phyloP scores from a whole-genome alignment of 2,888 invertebrate genomes.

The Archaeoteleia sp. region DNA sequence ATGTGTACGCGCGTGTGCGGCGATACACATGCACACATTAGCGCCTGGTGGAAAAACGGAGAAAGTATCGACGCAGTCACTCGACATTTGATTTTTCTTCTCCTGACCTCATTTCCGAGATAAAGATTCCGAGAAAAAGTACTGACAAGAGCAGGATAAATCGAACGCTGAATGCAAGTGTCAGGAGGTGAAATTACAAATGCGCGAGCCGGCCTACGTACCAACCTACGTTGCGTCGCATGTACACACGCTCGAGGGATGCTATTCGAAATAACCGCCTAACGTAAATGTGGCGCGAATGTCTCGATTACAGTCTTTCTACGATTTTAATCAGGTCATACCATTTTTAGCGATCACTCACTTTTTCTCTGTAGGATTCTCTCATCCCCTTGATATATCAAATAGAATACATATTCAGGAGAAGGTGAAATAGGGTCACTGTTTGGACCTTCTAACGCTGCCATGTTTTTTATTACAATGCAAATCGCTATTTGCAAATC shows the following conservation, averaged over 20 bases:
- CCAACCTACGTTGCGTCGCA: background rate
- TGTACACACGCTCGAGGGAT: constrained; percentile 7
- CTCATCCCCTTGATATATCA: too few relatives aligned
- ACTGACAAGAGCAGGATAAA: constrained; percentile 23
- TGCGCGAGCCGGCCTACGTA: constrained; percentile 15
- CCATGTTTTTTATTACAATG: too few relatives aligned
- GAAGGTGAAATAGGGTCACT: too few relatives aligned
- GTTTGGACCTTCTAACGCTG: too few relatives aligned
- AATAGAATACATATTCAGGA: too few relatives aligned
- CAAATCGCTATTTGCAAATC: too few relatives aligned
- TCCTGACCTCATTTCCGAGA: constrained; percentile 13
- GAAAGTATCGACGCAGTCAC: constrained; percentile 1
- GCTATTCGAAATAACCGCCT: constrained; percentile 13
- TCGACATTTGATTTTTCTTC: constrained; percentile 16
- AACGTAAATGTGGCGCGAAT: background rate
- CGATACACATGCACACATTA: background rate
- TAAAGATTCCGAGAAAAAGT: constrained; percentile 18
- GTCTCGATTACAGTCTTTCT: too few relatives aligned
- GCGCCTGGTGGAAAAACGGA: background rate
- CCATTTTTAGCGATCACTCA: background rate
- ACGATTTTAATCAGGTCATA: constrained; percentile 3
- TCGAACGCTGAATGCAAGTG: constrained; percentile 24
- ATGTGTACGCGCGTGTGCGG: background rate
- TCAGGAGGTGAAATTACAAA: constrained; percentile 22
- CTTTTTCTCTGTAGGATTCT: too few relatives aligned